These are phyloP conservation scores for Perodicticus potto DNA, from an alignment of 2,797 vertebrate genomes.

Conservation along the genomic window DNA sequence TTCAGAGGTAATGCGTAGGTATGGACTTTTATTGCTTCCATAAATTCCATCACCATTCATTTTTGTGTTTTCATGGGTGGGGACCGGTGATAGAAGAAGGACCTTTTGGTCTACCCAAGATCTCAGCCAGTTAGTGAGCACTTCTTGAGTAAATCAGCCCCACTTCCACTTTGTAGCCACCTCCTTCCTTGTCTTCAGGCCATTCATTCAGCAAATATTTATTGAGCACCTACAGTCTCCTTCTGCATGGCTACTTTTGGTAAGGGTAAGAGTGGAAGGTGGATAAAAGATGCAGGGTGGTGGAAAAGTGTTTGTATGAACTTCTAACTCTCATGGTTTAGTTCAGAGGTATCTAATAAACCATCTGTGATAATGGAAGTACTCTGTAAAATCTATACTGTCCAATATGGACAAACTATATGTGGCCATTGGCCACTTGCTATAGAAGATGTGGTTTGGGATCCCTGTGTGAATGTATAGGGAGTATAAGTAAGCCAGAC, in stretches of 20 bases:
- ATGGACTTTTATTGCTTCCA: conserved; percentile 12
- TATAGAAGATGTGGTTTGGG: not conserved
- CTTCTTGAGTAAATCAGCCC: not conserved
- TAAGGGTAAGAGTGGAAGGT: not conserved
- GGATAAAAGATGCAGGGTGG: not conserved
- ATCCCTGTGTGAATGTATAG: not conserved
- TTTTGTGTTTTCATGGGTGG: conserved; percentile 15
- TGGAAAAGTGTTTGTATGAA: not conserved
- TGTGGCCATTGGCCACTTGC: not conserved
- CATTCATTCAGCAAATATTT: not conserved
- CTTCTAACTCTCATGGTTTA: not conserved
- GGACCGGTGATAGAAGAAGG: not conserved
- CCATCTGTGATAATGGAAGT: not conserved
- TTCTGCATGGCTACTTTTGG: not conserved
- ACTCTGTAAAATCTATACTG: not conserved
- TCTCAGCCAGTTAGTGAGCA: not conserved
- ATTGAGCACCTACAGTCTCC: not conserved
- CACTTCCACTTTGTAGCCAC: not conserved
- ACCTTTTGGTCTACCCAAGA: not conserved
- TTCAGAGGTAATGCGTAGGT: not conserved
- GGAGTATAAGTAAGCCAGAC: not conserved
- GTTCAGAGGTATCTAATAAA: not conserved
- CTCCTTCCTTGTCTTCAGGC: not conserved
- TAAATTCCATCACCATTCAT: conserved; percentile 41
- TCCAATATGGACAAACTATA: too few relatives aligned